Percentiles rank a stretch among this genome's conserved stretches.
Evolutionary conservation across 1,140 invertebrate genomes (phyloP).

Genomic region (Vanessa atalanta): DNA sequence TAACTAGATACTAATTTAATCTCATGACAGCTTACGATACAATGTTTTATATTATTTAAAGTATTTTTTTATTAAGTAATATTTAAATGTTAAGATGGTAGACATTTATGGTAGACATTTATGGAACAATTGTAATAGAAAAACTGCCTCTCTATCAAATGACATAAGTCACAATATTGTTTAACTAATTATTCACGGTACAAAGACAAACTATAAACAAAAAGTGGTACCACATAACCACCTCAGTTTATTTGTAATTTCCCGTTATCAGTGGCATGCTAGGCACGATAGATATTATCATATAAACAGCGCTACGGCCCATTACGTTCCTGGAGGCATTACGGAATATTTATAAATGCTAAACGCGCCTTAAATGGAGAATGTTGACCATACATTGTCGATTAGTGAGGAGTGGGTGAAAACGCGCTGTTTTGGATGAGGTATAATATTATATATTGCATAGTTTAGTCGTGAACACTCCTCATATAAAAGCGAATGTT

Average conservation of each 20-base stretch:
- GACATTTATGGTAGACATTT: neutral
- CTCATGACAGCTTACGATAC: too few relatives aligned
- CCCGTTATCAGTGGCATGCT: constrained; percentile 42
- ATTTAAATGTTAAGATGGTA: too few relatives aligned
- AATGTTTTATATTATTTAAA: too few relatives aligned
- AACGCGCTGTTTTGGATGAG: constrained; percentile 36
- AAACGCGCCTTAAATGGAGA: constrained; percentile 65
- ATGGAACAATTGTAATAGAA: neutral
- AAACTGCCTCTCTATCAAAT: neutral
- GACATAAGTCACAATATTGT: neutral
- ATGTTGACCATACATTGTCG: constrained; percentile 56
- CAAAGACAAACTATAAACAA: neutral
- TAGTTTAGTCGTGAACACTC: neutral
- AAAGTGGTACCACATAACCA: neutral
- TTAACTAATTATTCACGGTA: neutral
- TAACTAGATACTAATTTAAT: too few relatives aligned
- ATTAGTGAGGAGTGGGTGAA: constrained; percentile 20
- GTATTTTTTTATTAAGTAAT: too few relatives aligned
- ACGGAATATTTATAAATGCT: constrained; percentile 69
- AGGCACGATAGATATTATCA: constrained; percentile 63
- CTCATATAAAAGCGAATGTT: too few relatives aligned
- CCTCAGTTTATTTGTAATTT: neutral
- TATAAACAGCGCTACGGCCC: constrained; percentile 62
- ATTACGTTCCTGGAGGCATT: constrained; percentile 63
- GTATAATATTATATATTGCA: constrained; percentile 4